A percentile compares a stretch with the other conserved stretches of the same genome.
Evolutionary conservation across 2,797 vertebrate species (phyloP).

Genomic region (Capromys pilorides): DNA sequence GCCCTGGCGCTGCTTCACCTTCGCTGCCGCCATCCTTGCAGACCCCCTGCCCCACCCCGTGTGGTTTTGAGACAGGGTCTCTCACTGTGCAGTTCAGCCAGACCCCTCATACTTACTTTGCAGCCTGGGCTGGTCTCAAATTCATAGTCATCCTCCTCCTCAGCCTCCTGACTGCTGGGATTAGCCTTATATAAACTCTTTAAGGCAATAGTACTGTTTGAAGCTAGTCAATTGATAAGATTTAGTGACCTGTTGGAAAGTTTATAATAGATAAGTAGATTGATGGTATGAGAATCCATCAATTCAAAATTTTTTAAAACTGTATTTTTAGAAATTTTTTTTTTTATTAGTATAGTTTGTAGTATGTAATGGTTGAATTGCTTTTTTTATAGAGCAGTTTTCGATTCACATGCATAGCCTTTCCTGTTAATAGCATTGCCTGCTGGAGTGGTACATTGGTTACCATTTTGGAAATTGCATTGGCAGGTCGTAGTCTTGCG

Average conservation of each 20-base stretch:
- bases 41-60: rapidly evolving
- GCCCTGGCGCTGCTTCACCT: constrained; percentile 98
- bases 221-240: background rate
- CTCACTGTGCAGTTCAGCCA: background rate
- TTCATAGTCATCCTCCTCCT: background rate
- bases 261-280: constrained; percentile 4
- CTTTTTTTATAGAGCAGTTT: background rate
- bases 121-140: too few relatives aligned
- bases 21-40: constrained; percentile 91
- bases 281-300: background rate
- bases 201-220: constrained; percentile 13
- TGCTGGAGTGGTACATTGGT: background rate
- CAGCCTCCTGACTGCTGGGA: background rate
- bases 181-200: background rate
- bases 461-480: background rate
- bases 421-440: background rate
- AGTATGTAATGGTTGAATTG: background rate
- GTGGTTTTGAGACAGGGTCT: background rate
- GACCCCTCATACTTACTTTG: too few relatives aligned
- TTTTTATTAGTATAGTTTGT: background rate
- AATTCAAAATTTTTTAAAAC: background rate
- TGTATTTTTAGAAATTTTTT: background rate
- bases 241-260: constrained; percentile 32
- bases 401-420: background rate
- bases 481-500: background rate